Base-by-base conservation (phyloP, 1,140 invertebrate species). In the Penaeus indicus region DNA sequence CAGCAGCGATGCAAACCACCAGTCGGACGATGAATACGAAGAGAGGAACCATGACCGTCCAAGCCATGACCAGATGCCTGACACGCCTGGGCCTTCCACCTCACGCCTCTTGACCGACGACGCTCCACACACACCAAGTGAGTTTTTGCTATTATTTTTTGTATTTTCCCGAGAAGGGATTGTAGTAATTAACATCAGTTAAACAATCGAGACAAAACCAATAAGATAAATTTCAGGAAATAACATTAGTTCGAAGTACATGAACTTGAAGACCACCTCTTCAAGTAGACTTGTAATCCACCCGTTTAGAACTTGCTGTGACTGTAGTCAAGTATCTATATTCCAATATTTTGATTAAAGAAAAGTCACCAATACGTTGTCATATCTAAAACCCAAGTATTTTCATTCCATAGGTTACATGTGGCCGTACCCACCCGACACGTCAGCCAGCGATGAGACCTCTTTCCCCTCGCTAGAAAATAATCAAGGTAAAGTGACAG, bases 1-100 rank as follows among this genome's bases (percentile, higher is more conserved):
- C 63, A 90, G 89, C 75, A 90, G 89, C 42, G 89, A 90, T 67
- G 81, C 72, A 7, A 88, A 88, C 42, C 85, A 90, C 61, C 81
- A 63, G 42, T 81, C 81, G 22, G 89, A 90, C 42, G 88, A 89
- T 38, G 89, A 90, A 19, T 63, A 64, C 63, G 85, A 85, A 22
- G 81, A 83, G 22, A 84, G 60, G 47, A 82, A 38, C 42, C 42
- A 80, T 72, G 82, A 80, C 25, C 72, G 60, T 54, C 27, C 27
- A 27, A 61, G 61, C n/a, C 25, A 88, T n/a, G 75, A 87, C 18
- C 89, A 86, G 19, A 27, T 63, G 21, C 63, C 89, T 32, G 85
- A 90, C 60, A 78, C 60, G 10, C 67, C 89, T 18, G 75, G 82
- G 18, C 89, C 89, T 25, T 90, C 89, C 16, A 90, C 89, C 8